These are phyloP conservation scores for Drosophila kepulauana DNA, from an alignment of 1,140 invertebrate genomes.

Conservation along the genomic window DNA sequence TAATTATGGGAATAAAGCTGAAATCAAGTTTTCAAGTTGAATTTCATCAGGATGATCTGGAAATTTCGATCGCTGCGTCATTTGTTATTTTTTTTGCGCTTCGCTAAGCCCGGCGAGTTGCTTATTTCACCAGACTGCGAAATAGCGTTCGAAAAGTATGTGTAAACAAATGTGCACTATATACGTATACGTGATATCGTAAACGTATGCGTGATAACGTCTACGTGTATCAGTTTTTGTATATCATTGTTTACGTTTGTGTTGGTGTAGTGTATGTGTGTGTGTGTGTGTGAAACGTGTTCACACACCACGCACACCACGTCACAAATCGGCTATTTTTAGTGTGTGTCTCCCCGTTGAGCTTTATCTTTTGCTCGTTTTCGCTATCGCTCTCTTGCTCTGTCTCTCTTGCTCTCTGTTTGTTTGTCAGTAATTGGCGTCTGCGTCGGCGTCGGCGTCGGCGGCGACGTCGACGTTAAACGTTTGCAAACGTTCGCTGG, in stretches of 20 bases:
- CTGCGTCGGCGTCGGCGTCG: neutral
- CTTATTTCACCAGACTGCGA: slow-evolving; percentile 57
- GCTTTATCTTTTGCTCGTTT: slow-evolving; percentile 19
- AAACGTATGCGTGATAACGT: neutral
- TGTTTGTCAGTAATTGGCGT: neutral
- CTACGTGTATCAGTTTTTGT: slow-evolving; percentile 1
- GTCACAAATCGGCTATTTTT: neutral
- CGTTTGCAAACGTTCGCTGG: slow-evolving; percentile 46
- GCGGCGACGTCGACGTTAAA: slow-evolving; percentile 26
- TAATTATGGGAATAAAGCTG: neutral
- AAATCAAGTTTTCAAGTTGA: too few species aligned
- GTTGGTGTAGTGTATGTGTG: neutral
- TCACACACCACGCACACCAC: neutral
- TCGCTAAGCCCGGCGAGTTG: neutral
- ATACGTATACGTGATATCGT: slow-evolving; percentile 1
- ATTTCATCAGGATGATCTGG: slow-evolving; percentile 14
- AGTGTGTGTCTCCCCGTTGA: slow-evolving; percentile 5
- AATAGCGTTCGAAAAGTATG: slow-evolving; percentile 23
- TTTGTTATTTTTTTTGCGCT: slow-evolving; percentile 13
- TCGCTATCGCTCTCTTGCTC: slow-evolving; percentile 1
- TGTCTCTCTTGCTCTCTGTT: neutral
- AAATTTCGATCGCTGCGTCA: slow-evolving; percentile 6
- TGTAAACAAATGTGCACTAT: neutral
- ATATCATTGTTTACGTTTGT: neutral
- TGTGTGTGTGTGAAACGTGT: neutral